Evolutionary conservation across 2,113 vertebrate genomes (phyloP).

Genomic region (Proteles cristata): DNA sequence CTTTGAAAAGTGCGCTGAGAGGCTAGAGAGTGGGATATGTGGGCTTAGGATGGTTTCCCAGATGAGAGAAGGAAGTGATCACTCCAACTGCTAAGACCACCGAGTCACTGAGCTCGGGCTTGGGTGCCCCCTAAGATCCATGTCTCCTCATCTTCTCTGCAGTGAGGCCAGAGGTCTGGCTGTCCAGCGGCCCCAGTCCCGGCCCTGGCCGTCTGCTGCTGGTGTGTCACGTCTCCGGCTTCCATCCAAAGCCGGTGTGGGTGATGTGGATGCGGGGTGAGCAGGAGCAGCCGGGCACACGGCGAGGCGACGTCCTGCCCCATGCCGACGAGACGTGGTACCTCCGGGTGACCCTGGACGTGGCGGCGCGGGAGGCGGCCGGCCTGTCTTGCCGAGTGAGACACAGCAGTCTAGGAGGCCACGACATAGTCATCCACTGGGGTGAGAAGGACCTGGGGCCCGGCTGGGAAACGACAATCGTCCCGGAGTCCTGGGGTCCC

Average conservation of each 20-base stretch:
- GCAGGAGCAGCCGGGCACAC: not conserved
- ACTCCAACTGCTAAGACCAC: not conserved
- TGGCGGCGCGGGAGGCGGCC: not conserved
- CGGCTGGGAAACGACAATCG: not conserved
- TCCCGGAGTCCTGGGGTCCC: not conserved
- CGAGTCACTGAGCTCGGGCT: not conserved
- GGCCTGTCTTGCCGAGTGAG: conserved; percentile 52
- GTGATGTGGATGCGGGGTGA: not conserved
- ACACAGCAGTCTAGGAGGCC: conserved; percentile 66
- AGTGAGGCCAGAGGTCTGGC: not conserved
- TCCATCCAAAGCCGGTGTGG: not conserved
- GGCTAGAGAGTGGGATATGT: not conserved
- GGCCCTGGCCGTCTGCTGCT: not conserved
- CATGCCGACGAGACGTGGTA: not conserved
- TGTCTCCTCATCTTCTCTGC: not conserved
- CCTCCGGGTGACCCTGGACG: conserved; percentile 36
- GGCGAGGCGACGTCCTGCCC: not conserved
- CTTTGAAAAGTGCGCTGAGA: not conserved
- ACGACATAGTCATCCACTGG: conserved; percentile 59
- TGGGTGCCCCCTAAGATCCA: not conserved
- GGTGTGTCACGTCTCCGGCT: not conserved
- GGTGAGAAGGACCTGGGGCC: not conserved
- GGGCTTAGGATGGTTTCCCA: not conserved
- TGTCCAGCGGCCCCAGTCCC: not conserved
- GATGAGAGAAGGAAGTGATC: not conserved